Conservation (phyloP, 1,140 invertebrate genomes). For the Sminthurides bifidus region DNA sequence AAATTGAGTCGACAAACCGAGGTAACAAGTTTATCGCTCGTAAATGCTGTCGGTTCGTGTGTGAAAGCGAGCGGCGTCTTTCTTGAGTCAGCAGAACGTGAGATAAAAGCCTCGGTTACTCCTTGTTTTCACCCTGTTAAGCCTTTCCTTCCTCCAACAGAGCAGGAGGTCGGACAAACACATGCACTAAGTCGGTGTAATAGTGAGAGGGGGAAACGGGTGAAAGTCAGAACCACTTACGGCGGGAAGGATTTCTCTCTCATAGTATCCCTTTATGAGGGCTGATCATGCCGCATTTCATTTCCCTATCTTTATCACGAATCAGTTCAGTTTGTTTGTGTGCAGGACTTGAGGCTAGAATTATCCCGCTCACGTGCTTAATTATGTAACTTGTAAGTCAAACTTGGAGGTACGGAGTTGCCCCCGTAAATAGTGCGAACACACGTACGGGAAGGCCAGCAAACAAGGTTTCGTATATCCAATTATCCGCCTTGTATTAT, state of each 20-base stretch:
- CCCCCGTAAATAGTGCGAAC: no score
- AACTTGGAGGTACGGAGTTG: no score
- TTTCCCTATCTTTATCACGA: neutral
- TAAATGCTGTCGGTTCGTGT: conserved; percentile 12
- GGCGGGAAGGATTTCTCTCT: neutral
- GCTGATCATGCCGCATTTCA: conserved; percentile 1
- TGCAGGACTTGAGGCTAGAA: no score
- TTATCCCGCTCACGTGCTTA: no score
- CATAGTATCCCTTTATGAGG: conserved; percentile 1
- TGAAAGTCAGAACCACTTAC: neutral
- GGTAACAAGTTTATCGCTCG: conserved; percentile 16
- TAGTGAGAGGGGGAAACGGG: neutral
- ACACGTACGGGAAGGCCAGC: no score
- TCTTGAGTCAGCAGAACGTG: no score
- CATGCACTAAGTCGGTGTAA: neutral
- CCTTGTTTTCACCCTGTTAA: conserved; percentile 2
- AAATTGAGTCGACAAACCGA: conserved; percentile 6
- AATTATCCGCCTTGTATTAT: no score
- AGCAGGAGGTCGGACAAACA: no score
- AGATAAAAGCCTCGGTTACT: conserved; percentile 10
- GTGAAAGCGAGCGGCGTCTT: conserved; percentile 6
- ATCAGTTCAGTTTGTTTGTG: no score
- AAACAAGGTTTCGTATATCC: no score
- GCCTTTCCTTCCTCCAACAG: no score
- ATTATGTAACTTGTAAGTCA: no score